Evolutionary conservation across 2,113 vertebrate genomes (phyloP).

Genomic region (Sphaerodactylus townsendi): DNA sequence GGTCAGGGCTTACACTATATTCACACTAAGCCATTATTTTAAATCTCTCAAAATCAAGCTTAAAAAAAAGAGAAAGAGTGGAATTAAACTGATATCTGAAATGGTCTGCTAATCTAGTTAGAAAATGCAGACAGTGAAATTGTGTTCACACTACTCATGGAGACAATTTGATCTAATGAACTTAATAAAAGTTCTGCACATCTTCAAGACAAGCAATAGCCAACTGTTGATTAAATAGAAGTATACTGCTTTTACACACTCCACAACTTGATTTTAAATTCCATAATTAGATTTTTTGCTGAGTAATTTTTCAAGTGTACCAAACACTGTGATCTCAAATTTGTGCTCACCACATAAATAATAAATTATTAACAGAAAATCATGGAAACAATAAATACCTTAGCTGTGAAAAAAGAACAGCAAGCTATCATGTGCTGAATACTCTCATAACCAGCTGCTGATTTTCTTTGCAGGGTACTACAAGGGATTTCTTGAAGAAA

Average conservation of each 20-base stretch:
- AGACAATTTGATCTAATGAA: no score
- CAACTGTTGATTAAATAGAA: background rate
- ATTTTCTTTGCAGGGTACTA: conserved; percentile 72
- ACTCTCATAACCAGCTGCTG: conserved; percentile 72
- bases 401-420: conserved; percentile 84
- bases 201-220: background rate
- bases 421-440: conserved; percentile 92
- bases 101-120: no score
- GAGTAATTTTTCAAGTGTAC: background rate
- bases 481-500: conserved; percentile 84
- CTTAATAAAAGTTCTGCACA: background rate
- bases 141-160: no score
- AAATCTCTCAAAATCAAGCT: no score
- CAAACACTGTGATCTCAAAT: no score
- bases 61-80: no score
- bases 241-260: background rate
- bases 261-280: background rate
- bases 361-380: conserved; percentile 9
- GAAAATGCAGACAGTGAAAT: no score
- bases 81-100: no score
- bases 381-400: conserved; percentile 75
- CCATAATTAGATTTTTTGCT: background rate
- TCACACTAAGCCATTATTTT: no score
- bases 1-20: no score
- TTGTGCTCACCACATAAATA: background rate